Evolutionary conservation across 2,113 vertebrate genomes (phyloP), one percentile per base, ranked within the genome.

Genomic region (Plectropomus leopardus): DNA sequence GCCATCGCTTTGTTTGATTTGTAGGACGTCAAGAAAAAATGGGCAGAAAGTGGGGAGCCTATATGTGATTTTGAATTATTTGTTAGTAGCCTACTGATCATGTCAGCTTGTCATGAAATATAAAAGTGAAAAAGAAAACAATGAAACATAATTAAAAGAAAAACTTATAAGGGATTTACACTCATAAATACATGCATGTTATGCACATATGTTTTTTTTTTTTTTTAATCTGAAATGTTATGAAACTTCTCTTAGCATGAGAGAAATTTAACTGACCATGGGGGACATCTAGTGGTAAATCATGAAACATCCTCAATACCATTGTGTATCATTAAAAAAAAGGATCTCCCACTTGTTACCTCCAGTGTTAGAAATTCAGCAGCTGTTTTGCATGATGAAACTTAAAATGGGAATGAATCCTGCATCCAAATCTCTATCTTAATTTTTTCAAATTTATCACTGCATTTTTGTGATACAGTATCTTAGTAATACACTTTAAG

Each of bases 251-350:
- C 7, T 30, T 1, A 19, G 28, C 7, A 13, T 40, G 55, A 45
- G 28, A 61, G 34, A 28, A 34, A 74, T 88, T 76, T 54, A 55
- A 48, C 82, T 91, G 84, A 77, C 21, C 69, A 40, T 84, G 90
- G 85, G 89, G n/a, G 94, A 85, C 94, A 92, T 90, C 94, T 94
- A 89, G 92, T 90, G 94, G 94, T 85, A 17, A 58, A 61, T 50
- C 40, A 67, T 14, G 19, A 83, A 78, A 86, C 44, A 11, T 67
- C 51, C 7, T 58, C 53, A 19, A 26, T 5, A 26, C 9, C 48
- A 23, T 64, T 30, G 21, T 42, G 2, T 54, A 5, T 0, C 5
- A 15, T 34, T 36, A 19, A 1, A 61, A 23, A 67, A 2, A 4
- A 17, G 26, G 19, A 24, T 26, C 17, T 17, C 9, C 40, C 17